Base-by-base conservation (phyloP, 2,888 invertebrate species). In the Acrocyrtus sp. region DNA sequence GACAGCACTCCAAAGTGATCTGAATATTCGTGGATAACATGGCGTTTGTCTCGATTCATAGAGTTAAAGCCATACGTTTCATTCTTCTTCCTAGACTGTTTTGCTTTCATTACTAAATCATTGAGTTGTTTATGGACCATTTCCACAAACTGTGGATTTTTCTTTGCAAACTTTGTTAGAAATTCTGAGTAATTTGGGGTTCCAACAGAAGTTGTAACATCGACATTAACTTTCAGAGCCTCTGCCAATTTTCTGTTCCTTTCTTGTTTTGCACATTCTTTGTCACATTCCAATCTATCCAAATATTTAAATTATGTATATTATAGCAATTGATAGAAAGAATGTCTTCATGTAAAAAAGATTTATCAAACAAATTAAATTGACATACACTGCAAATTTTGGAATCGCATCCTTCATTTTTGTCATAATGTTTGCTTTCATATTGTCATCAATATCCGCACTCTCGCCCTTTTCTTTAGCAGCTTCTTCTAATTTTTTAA, bases 1-100 rank as follows among this genome's bases (percentile, higher is more conserved):
- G 96, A 94, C 82, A 95, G 92, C 81, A 96, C 93, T 45, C 96
- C 96, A 86, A 98, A 98, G 85, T 94, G 94, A 82, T 95, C 94
- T 81, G 95, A 95, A 84, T 95, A 89, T 84, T 98, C 98, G 85
- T 98, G 97, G 10, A 98, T 90, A 82, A 97, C 90, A 83, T 93
- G 92, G 0, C 98, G 88, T 84, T 96, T 96, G 81, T 95, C 94
- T 50, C 93, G 88, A 85, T 95, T 96, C 96, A 97, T 96, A 1
- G 92, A 90, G 19, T 94, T 93, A 85, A 98, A 98, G 10, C 95
- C 93, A 84, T 94, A 92, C 1, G 80, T 80, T 6, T 74, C 54
- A 48, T 81, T 81, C 34, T 73, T 76, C 65, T 67, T 80, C 92
- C 91, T 0, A 92, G 88, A 75, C 87, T 92, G 91, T 85, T 96